Evolutionary conservation across 2,888 invertebrate species (phyloP).

Genomic region (Dichetophora obliterata): DNA sequence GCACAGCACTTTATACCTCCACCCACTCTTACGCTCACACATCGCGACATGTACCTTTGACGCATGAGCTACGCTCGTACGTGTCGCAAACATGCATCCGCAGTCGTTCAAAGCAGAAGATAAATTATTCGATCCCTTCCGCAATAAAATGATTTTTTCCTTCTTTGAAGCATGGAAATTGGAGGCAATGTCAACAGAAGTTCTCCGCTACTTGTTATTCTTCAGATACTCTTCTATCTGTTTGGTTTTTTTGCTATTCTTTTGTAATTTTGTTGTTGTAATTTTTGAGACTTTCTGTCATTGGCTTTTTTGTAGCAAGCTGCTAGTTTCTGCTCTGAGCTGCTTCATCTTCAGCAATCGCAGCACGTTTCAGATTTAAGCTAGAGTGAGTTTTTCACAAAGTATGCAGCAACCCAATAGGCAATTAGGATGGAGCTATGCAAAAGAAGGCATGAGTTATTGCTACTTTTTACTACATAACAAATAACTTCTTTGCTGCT

Average conservation of each 20-base stretch:
- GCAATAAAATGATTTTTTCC: constrained; percentile 22
- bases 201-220: neutral
- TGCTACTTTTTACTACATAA: too few relatives aligned
- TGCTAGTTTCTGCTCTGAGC: too few relatives aligned
- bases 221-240: neutral
- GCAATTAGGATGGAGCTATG: too few relatives aligned
- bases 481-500: too few relatives aligned
- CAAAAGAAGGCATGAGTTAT: too few relatives aligned
- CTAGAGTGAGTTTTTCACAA: neutral
- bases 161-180: neutral
- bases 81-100: constrained; percentile 16
- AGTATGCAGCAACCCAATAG: too few relatives aligned
- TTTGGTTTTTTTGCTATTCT: neutral
- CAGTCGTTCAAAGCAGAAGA: constrained; percentile 5
- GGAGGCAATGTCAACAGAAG: constrained; percentile 2
- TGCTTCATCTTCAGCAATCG: neutral
- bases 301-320: neutral
- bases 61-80: constrained; percentile 14
- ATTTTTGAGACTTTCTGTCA: neutral
- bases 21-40: too few relatives aligned
- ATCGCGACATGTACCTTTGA: neutral
- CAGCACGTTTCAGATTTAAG: constrained; percentile 8
- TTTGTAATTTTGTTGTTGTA: neutral
- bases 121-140: constrained; percentile 32
- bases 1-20: too few relatives aligned